Conservation (phyloP, 1,140 invertebrate species). For the Mizuhopecten yessoensis region DNA sequence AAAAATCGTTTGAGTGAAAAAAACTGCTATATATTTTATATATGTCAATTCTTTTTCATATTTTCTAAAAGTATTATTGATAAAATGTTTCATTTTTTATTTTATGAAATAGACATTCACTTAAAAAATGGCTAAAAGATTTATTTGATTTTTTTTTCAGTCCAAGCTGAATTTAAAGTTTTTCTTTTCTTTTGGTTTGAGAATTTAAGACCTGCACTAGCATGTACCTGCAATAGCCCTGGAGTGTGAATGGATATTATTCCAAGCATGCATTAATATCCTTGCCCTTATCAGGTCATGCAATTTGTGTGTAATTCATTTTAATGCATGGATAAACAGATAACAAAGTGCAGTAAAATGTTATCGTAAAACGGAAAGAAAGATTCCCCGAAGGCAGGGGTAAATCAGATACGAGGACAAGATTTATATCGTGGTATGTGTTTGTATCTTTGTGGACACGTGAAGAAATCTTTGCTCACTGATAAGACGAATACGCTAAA, state of each 20-base stretch:
- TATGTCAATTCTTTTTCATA: no score
- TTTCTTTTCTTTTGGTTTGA: no score
- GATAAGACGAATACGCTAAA: not conserved
- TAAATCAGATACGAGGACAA: not conserved
- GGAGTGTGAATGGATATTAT: not conserved
- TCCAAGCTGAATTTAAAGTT: no score
- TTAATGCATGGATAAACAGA: not conserved
- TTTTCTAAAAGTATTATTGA: no score
- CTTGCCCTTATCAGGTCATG: not conserved
- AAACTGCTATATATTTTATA: no score
- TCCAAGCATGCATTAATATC: not conserved
- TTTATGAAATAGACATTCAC: no score
- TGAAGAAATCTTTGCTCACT: not conserved
- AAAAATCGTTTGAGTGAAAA: no score
- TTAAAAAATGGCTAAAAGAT: no score
- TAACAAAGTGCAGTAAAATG: not conserved
- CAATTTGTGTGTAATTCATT: constrained; percentile 20
- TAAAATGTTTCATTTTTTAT: no score
- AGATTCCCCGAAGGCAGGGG: not conserved
- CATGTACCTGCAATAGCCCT: not conserved
- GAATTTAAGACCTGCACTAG: no score
- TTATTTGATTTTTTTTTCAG: no score
- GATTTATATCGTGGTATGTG: not conserved
- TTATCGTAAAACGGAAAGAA: not conserved
- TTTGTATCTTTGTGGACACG: not conserved